phyloP scores from a whole-genome alignment of 2,888 invertebrate species.

The Aphidius colemani region DNA sequence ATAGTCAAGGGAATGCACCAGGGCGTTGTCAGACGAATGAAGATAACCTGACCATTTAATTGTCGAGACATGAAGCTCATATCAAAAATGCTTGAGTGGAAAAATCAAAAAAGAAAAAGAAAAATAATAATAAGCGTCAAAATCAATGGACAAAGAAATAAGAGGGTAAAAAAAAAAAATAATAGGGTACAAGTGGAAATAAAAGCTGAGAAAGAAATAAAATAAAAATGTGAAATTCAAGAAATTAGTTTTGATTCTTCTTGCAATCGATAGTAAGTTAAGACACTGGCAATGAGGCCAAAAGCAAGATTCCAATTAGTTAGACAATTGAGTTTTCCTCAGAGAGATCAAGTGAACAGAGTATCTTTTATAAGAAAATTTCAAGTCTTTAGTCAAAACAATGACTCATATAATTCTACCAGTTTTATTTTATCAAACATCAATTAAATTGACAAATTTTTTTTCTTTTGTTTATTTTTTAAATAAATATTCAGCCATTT shows the following conservation, averaged over 20 bases:
- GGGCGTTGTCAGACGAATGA: constrained; percentile 16
- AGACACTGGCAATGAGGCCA: constrained; percentile 12
- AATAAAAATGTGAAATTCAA: no score
- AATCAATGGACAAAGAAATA: constrained; percentile 8
- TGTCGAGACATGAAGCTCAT: constrained; percentile 21
- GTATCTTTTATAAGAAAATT: no score
- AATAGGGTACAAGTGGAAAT: no score
- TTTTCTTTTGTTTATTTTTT: no score
- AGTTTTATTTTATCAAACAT: no score
- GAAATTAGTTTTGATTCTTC: constrained; percentile 6
- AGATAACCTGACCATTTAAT: constrained; percentile 19
- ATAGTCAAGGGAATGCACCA: constrained; percentile 37
- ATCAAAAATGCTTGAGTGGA: constrained; percentile 12
- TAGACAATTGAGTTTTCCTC: constrained; percentile 50
- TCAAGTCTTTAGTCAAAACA: no score
- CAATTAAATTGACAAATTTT: no score
- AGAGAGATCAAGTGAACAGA: constrained; percentile 40
- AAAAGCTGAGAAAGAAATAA: no score
- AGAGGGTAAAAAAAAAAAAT: not conserved
- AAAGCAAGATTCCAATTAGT: constrained; percentile 52
- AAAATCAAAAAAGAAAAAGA: constrained; percentile 15
- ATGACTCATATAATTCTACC: no score
- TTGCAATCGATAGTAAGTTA: constrained; percentile 4
- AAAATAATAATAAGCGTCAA: constrained; percentile 7
- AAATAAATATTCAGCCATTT: no score